A percentile compares a stretch with the other conserved stretches of the same genome.
Evolutionary conservation across 2,888 invertebrate genomes (phyloP).

Genomic region (Conistra vaccinii): DNA sequence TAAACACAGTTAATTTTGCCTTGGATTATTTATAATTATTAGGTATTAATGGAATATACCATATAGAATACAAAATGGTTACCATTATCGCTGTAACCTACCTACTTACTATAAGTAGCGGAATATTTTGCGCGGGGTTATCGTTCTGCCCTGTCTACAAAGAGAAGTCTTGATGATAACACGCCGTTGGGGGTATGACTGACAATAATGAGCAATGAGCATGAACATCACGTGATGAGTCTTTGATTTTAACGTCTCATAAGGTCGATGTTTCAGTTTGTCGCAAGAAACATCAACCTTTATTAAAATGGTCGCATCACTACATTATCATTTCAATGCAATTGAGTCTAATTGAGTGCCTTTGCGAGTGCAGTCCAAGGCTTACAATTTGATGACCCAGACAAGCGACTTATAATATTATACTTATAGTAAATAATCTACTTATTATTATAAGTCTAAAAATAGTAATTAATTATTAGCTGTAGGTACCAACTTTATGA

Average conservation of each 20-base stretch:
- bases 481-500: background rate
- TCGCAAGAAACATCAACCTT: background rate
- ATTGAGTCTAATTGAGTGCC: background rate
- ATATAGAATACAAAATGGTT: background rate
- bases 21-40: too few species aligned
- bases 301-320: too few species aligned
- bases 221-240: conserved; percentile 48
- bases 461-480: background rate
- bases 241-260: conserved; percentile 17
- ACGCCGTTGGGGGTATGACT: conserved; percentile 57
- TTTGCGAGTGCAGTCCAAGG: background rate
- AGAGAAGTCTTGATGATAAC: conserved; percentile 52
- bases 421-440: background rate
- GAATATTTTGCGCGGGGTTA: conserved; percentile 62
- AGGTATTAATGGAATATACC: background rate
- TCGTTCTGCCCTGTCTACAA: conserved; percentile 53
- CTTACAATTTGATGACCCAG: background rate
- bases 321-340: background rate
- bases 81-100: conserved; percentile 25
- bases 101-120: conserved; percentile 24
- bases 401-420: background rate
- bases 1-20: background rate
- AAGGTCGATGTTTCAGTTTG: too few species aligned
- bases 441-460: background rate
- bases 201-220: conserved; percentile 24